These are phyloP conservation scores for Tyrophagus putrescentiae DNA, from an alignment of 1,140 invertebrate genomes.

Conservation along the genomic window DNA sequence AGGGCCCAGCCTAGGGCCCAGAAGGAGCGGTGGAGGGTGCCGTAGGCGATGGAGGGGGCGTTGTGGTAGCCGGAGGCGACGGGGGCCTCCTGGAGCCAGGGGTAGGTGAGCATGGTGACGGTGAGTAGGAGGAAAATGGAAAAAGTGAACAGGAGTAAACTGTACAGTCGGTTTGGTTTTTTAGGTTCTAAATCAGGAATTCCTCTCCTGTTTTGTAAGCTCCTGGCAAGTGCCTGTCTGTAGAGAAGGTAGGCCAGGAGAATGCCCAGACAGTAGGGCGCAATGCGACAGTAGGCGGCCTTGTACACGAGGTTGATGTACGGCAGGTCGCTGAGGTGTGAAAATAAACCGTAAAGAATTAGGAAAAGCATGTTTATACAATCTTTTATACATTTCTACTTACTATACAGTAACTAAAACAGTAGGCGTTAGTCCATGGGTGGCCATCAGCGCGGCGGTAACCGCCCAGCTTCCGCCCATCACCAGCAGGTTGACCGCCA, in stretches of 20 bases:
- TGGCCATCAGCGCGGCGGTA: constrained; percentile 3
- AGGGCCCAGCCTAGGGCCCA: constrained; percentile 29
- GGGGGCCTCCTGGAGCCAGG: constrained; percentile 19
- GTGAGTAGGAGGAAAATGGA: neutral
- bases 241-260: constrained; percentile 7
- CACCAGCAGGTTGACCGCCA: neutral
- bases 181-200: too few species aligned
- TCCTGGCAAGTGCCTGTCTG: too few species aligned
- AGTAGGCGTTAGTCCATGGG: constrained; percentile 13
- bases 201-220: neutral
- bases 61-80: constrained; percentile 8
- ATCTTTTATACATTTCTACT: neutral
- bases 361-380: neutral
- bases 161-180: neutral
- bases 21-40: constrained; percentile 23
- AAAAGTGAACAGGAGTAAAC: constrained; percentile 7
- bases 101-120: constrained; percentile 14
- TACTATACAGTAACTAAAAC: constrained; percentile 14
- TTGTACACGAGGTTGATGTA: constrained; percentile 16
- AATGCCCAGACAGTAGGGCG: constrained; percentile 21
- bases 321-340: constrained; percentile 9
- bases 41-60: neutral
- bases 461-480: constrained; percentile 5
- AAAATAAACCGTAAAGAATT: too few species aligned
- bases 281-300: constrained; percentile 18